Evolutionary conservation across 2,113 vertebrate genomes (phyloP), one percentile per base, ranked within the genome.

Genomic region (Lanius ludovicianus): DNA sequence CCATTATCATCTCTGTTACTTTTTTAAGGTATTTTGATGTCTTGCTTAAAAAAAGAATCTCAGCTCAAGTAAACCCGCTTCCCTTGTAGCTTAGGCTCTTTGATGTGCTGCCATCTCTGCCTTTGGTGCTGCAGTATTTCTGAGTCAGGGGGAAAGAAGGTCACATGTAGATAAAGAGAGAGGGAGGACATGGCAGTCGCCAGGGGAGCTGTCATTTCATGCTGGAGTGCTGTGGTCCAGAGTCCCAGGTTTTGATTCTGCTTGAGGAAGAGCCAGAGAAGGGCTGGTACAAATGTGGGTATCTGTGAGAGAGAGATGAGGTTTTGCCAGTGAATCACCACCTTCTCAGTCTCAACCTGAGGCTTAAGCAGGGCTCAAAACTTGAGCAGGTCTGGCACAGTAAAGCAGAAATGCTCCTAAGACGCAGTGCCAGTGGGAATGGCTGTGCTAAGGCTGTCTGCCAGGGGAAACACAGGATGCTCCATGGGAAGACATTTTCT

Each of bases 21-120:
- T 93, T 93, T 95, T 55, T 16, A 70, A 91, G 46, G 30, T 67
- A 46, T 91, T 91, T 91, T 82, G 65, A 94, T 89, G 62, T 93
- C 49, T 84, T 5, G 1, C 24, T 75, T 50, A 15, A 81, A 67
- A 68, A 52, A 57, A 44, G 31, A 30, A 31, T 7, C 22, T 73
- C 46, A 53, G 33, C 52, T 87, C 7, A 63, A 95, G 68, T 62
- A 73, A 76, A 93, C 21, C 57, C 0, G 0, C 28, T 81, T 89
- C 42, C 52, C 49, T 75, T 78, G 23, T 35, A 75, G 27, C 7
- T 84, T 35, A 39, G 33, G 42, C 52, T 69, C 64, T 96, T 78
- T 78, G 95, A 70, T 87, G 55, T 62, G 63, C 46, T 83, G 76
- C 89, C 67, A 65, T 60, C 79, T 68, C 83, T 90, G 78, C 91